Base-by-base conservation (phyloP, 2,888 invertebrate genomes). In the Limnephilus marmoratus region DNA sequence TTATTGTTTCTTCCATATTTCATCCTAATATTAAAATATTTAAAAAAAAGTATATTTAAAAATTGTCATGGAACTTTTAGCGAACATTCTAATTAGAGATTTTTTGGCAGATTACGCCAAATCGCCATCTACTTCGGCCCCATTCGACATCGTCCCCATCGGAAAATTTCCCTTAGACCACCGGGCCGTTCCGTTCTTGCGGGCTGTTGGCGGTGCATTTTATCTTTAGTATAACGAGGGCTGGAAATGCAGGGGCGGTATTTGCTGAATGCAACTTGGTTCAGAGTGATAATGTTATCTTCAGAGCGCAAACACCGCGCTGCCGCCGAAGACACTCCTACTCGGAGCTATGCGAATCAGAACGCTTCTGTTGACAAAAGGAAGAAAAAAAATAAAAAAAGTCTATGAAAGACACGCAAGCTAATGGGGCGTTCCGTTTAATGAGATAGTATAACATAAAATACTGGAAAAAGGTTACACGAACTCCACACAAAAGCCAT, bases 211-310 rank as follows among this genome's bases (percentile, higher is more conserved):
- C n/a, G 88, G 15, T 53, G 90, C 87, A 92, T 92, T 92, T 90
- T 92, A 92, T 92, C 92, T 92, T 91, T 80, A 89, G 90, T 92
- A 92, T 88, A 86, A 92, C 86, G 90, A 90, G 86, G 68, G 53
- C 82, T 68, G 92, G 91, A 91, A 92, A 92, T 92, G 88, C 90
- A 90, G 80, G 80, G 68, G 90, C 41, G 86, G 87, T 29, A 87
- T 92, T 92, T n/a, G 81, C 91, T n/a, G 81, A 68, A 24, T 86
- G 80, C 88, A 53, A 68, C 31, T 53, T 29, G 68, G 53, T 34
- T 68, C 68, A 34, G 68, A 5, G 34, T 68, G 88, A 88, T 88
- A 88, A 88, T 88, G 88, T 68, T 80, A 88, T 88, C 88, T 29
- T 31, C 29, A 4, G 34, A 37, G 34, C 34, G 37, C 88, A 88